Evolutionary conservation across 2,797 vertebrate species (phyloP).

Genomic region (Parambassis ranga): DNA sequence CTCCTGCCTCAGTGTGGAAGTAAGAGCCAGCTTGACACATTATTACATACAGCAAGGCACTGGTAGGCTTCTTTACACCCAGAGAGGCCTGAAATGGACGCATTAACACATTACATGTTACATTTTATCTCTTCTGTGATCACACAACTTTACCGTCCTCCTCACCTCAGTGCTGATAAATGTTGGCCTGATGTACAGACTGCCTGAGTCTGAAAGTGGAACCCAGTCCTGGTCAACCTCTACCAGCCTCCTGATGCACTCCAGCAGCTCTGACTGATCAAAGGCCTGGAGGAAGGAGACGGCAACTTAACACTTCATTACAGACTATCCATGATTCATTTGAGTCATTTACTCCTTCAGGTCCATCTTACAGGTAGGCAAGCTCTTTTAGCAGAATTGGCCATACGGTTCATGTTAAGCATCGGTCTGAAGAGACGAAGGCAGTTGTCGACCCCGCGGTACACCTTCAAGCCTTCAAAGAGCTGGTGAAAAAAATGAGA

Average conservation of each 20-base stretch:
- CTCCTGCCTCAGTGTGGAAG: constrained; percentile 77
- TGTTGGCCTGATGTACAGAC: constrained; percentile 90
- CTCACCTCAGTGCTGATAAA: constrained; percentile 89
- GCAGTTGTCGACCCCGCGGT: constrained; percentile 83
- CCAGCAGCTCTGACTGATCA: constrained; percentile 84
- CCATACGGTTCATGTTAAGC: constrained; percentile 91
- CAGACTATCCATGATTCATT: too few relatives aligned
- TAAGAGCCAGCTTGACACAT: constrained; percentile 87
- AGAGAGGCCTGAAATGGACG: constrained; percentile 79
- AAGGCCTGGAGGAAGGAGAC: constrained; percentile 76
- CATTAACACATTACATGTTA: not conserved
- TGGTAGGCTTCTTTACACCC: constrained; percentile 84
- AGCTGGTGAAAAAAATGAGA: constrained; percentile 73
- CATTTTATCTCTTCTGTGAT: not conserved
- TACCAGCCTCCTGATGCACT: constrained; percentile 88
- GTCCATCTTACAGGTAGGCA: constrained; percentile 84
- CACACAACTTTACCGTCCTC: not conserved
- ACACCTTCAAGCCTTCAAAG: constrained; percentile 92
- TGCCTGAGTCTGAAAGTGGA: constrained; percentile 78
- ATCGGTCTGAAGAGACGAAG: constrained; percentile 88
- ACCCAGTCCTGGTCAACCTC: constrained; percentile 90
- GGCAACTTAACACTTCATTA: not conserved
- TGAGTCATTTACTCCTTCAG: not conserved
- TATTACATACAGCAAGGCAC: constrained; percentile 89
- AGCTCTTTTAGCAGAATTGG: constrained; percentile 79